phyloP scores from a whole-genome alignment of 2,888 invertebrate genomes.

The Metallyticus violacea region DNA sequence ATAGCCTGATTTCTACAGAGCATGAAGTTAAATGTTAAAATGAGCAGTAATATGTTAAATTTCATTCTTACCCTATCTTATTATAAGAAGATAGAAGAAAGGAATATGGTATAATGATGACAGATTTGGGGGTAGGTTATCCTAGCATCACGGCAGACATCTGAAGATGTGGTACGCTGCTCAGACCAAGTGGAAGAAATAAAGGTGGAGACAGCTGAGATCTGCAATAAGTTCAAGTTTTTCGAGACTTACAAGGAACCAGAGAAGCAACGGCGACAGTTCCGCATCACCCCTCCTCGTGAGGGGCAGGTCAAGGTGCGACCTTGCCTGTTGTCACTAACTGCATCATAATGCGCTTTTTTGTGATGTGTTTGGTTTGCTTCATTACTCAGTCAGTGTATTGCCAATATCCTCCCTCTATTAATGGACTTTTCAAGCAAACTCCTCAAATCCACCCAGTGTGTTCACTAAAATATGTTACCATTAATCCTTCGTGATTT shows the following conservation, averaged over 20 bases:
- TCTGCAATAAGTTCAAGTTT: constrained; percentile 84
- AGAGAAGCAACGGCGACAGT: constrained; percentile 64
- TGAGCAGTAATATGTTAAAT: not conserved
- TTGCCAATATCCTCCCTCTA: not conserved
- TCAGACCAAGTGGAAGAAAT: constrained; percentile 73
- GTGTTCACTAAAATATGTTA: not conserved
- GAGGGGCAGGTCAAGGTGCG: constrained; percentile 68
- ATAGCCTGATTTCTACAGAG: not conserved
- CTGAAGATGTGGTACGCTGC: constrained; percentile 68
- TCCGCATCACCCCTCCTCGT: constrained; percentile 85
- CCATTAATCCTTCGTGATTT: not conserved
- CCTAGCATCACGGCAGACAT: constrained; percentile 32
- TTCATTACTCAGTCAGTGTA: no score
- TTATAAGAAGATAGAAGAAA: not conserved
- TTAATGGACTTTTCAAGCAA: no score
- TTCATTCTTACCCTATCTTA: no score
- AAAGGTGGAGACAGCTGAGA: constrained; percentile 75
- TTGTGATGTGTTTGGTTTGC: not conserved
- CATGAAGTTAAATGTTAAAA: not conserved
- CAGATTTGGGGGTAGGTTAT: not conserved
- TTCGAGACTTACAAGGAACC: constrained; percentile 84
- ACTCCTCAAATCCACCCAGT: not conserved
- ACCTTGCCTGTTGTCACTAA: not conserved
- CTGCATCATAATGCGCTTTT: not conserved
- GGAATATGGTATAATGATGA: no score